Evolutionary conservation across 2,113 vertebrate species (phyloP), one percentile per base, ranked within the genome.

Genomic region (Hypomesus transpacificus): DNA sequence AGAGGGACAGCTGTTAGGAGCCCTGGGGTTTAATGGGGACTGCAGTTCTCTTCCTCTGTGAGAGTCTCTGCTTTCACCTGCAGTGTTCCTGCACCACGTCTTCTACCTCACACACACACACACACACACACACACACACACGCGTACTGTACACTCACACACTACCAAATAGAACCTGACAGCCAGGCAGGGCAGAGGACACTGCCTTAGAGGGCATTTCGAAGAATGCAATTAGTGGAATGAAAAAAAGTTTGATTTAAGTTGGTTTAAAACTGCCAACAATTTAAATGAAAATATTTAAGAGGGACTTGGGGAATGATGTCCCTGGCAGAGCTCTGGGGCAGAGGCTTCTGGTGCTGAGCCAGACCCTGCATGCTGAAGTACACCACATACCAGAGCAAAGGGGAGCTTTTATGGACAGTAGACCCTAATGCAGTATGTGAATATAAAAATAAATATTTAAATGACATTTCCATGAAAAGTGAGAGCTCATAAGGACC

Each of bases 11-110:
- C 82, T 86, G 82, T 74, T 74, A 71, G 56, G 76, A 3, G 28
- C 66, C 81, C 80, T 64, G 86, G 84, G 73, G 78, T 82, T 86
- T 84, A 80, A 85, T 84, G 76, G 70, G 70, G 71, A 78, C 82
- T 84, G 82, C 84, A 76, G 84, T 73, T 75, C 69, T 69, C 22
- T 17, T 61, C 22, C 59, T 61, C 26, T 26, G 66, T 74, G 51
- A 64, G 70, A 72, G 75, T 68, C 69, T 20, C 66, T 64, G 62
- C 61, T 63, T 70, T 86, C 82, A 89, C 80, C 86, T 81, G 85
- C 82, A 82, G 79, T 79, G 75, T 76, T 86, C 77, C 75, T 84
- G 84, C 83, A 84, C 73, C 76, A 76, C 21, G 34, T 17, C 84
- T 73, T 78, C 79, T 66, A 81, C 73, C 80, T 80, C 81, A 75